phyloP scores from a whole-genome alignment of 1,140 invertebrate genomes.

The Phortica variegata region DNA sequence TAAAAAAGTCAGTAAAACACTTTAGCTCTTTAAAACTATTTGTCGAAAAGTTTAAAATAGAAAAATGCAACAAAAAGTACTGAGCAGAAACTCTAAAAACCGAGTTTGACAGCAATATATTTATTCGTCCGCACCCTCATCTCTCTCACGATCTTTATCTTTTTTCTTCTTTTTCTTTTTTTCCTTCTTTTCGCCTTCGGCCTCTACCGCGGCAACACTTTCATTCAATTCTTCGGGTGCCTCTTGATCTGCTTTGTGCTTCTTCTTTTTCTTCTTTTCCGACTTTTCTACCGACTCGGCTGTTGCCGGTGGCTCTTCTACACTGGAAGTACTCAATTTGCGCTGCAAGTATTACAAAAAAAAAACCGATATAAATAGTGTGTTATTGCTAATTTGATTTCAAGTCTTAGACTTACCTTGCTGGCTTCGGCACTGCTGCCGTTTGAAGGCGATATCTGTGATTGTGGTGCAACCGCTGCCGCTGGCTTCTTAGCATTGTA shows the following conservation, averaged over 20 bases:
- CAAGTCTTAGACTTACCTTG: constrained; percentile 18
- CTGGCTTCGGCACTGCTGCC: constrained; percentile 18
- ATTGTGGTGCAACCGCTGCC: constrained; percentile 11
- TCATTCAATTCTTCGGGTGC: constrained; percentile 45
- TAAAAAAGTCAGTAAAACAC: no score
- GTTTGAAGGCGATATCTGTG: constrained; percentile 21
- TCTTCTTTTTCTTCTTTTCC: constrained; percentile 69
- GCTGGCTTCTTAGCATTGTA: constrained; percentile 58
- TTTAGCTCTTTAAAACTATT: no score
- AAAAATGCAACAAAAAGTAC: no score
- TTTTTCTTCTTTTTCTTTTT: constrained; percentile 77
- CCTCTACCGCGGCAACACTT: constrained; percentile 9
- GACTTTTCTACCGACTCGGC: constrained; percentile 58
- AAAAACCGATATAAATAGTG: no score
- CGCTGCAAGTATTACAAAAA: constrained; percentile 57
- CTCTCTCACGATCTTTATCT: constrained; percentile 65
- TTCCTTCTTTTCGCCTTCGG: constrained; percentile 61
- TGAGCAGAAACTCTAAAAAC: no score
- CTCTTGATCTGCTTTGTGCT: constrained; percentile 60
- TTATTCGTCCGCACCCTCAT: constrained; percentile 48
- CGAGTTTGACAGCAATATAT: no score
- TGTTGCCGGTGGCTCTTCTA: constrained; percentile 41
- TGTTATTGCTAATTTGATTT: no score
- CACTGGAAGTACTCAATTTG: constrained; percentile 61
- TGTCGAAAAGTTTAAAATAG: no score